phyloP scores from a whole-genome alignment of 2,797 vertebrate species.

The Micropoecilia bifurca region DNA sequence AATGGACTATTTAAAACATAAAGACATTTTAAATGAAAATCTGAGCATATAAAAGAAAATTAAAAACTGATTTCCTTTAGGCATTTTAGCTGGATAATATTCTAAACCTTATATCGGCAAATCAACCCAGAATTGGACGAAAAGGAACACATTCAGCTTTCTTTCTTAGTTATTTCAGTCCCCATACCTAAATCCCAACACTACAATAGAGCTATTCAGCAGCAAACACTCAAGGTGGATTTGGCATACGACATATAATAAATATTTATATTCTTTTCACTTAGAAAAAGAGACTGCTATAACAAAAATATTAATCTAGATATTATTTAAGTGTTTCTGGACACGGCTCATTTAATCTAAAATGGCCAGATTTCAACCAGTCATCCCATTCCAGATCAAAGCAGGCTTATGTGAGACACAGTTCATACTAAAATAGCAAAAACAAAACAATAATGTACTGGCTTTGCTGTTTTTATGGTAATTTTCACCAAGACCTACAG shows the following conservation, averaged over 20 bases:
- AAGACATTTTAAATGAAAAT: background rate
- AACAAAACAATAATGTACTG: background rate
- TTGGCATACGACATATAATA: background rate
- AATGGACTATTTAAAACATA: background rate
- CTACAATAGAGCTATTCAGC: background rate
- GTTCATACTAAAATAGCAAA: background rate
- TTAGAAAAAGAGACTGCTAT: background rate
- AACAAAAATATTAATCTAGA: background rate
- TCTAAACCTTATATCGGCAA: background rate
- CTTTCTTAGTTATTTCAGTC: background rate
- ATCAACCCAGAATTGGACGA: background rate
- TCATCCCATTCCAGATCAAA: background rate
- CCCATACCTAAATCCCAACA: background rate
- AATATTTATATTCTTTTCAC: background rate
- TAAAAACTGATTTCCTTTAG: background rate
- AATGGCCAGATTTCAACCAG: background rate
- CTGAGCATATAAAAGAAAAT: no score
- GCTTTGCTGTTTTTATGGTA: background rate
- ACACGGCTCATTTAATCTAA: background rate
- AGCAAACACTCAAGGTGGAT: background rate
- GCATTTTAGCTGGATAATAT: background rate
- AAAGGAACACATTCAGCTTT: background rate
- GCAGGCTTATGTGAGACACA: background rate
- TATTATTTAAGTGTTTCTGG: background rate
- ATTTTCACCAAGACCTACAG: background rate